Percentiles rank a stretch among this genome's conserved stretches.
phyloP scores from a whole-genome alignment of 92 coral and sea anemone species.

The Bergia sp. region DNA sequence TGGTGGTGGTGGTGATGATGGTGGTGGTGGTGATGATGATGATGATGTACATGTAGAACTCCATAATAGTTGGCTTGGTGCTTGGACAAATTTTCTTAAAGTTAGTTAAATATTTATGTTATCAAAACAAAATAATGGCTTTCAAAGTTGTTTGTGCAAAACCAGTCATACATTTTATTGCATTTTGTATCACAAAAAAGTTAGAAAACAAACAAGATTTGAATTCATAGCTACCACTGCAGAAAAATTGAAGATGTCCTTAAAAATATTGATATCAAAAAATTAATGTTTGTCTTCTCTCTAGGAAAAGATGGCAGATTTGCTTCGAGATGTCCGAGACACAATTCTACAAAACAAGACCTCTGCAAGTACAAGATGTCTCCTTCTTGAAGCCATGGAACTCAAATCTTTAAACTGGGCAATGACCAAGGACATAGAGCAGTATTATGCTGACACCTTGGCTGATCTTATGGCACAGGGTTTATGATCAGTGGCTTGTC shows the following conservation, averaged over 20 bases:
- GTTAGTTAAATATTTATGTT: no score
- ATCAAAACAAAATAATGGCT: no score
- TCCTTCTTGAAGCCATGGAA: conserved; percentile 80
- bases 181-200: no score
- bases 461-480: conserved; percentile 64
- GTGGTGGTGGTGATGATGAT: no score
- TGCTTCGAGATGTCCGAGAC: conserved; percentile 68
- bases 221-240: not conserved
- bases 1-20: no score
- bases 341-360: conserved; percentile 64
- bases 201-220: no score
- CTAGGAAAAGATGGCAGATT: conserved; percentile 76
- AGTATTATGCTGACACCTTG: conserved; percentile 69
- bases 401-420: conserved; percentile 63
- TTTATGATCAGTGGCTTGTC: not conserved
- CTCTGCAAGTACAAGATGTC: conserved; percentile 76
- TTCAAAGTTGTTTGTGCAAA: no score
- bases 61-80: no score
- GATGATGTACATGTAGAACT: no score
- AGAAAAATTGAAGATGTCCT: not conserved
- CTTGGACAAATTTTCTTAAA: no score
- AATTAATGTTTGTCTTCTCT: not conserved
- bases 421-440: conserved; percentile 53
- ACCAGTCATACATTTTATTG: no score
- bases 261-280: no score